A percentile compares a stretch with the other conserved stretches of the same genome.
Conservation (phyloP, 2,113 vertebrate species). For the Regulus satrapa region DNA sequence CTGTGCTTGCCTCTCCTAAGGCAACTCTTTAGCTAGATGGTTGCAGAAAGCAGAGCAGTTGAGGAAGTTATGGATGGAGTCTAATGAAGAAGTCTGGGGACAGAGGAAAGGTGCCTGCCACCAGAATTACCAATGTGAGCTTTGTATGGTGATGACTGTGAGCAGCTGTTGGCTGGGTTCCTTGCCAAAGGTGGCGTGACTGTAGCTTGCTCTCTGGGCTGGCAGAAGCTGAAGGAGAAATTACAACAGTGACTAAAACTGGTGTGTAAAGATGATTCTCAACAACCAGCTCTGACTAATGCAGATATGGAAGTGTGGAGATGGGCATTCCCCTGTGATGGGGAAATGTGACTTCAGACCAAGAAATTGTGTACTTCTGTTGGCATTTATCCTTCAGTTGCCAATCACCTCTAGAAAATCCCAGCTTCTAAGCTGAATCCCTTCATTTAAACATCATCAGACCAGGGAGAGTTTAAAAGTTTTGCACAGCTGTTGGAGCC, state of each 20-base stretch:
- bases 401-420: neutral
- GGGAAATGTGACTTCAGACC: neutral
- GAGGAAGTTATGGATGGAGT: neutral
- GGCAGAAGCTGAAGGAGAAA: neutral
- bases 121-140: rapidly evolving
- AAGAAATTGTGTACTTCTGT: neutral
- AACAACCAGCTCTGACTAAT: neutral
- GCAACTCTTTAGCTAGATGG: neutral
- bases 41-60: neutral
- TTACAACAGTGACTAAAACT: neutral
- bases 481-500: neutral
- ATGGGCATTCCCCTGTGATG: neutral
- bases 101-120: neutral
- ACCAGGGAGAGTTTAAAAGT: neutral
- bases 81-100: neutral
- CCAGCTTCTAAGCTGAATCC: neutral
- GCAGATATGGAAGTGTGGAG: neutral
- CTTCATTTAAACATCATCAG: neutral
- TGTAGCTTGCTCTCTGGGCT: neutral
- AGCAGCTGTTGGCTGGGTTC: neutral
- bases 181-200: neutral
- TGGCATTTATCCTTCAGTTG: neutral
- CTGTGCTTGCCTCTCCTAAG: neutral
- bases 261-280: neutral
- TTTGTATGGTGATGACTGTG: neutral